Conservation (phyloP, 1,140 invertebrate genomes). For the Ectropis grisescens region DNA sequence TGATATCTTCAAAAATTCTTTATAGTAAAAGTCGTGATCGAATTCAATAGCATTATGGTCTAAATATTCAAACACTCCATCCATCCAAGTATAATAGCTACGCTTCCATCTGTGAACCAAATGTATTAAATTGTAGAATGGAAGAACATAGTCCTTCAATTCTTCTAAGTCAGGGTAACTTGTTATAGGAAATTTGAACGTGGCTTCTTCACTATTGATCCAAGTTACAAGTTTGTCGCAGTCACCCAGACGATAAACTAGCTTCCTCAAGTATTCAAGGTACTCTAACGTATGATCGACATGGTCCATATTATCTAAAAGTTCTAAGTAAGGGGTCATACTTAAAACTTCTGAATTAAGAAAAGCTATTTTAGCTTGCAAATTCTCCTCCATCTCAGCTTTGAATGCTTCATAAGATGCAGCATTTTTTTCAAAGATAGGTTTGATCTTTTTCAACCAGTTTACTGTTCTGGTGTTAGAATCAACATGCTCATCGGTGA, state of each 20-base stretch:
- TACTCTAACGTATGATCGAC: conserved; percentile 75
- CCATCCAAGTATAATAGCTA: conserved; percentile 88
- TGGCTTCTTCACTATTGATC: conserved; percentile 91
- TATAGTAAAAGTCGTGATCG: conserved; percentile 79
- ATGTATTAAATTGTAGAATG: conserved; percentile 77
- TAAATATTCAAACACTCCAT: conserved; percentile 90
- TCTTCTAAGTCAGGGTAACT: conserved; percentile 83
- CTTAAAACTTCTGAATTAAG: conserved; percentile 79
- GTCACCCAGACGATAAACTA: conserved; percentile 80
- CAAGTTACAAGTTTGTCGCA: conserved; percentile 81
- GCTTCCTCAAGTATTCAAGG: conserved; percentile 78
- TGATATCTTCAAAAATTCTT: conserved; percentile 82
- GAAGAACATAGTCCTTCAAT: conserved; percentile 76
- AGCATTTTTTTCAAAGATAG: conserved; percentile 79
- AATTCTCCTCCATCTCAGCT: conserved; percentile 83
- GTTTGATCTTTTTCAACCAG: conserved; percentile 80
- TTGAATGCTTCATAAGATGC: conserved; percentile 84
- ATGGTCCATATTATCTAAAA: conserved; percentile 81
- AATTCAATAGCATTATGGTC: conserved; percentile 80
- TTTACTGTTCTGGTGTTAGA: conserved; percentile 78
- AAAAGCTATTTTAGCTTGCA: conserved; percentile 77
- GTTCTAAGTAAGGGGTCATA: conserved; percentile 76
- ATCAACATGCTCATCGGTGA: conserved; percentile 76
- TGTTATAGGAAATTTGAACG: conserved; percentile 85
- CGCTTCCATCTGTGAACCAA: conserved; percentile 79